These are phyloP conservation scores for Amblyornis subalaris DNA, from an alignment of 2,113 vertebrate genomes.

Conservation along the genomic window DNA sequence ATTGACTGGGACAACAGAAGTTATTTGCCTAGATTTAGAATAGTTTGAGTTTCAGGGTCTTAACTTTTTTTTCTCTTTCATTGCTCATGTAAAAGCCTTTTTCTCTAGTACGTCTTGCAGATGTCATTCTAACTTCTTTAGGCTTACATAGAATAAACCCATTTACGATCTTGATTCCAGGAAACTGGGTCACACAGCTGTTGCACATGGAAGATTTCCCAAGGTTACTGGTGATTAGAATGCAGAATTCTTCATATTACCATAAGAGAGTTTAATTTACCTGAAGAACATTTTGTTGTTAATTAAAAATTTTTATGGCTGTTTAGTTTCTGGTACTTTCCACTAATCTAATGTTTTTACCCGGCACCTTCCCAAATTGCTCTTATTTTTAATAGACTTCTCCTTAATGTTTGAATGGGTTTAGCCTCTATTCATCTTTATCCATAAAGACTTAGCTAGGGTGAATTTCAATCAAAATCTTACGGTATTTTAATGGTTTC, in stretches of 20 bases:
- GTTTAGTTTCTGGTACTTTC: not conserved
- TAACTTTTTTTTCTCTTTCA: not conserved
- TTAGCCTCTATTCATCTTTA: not conserved
- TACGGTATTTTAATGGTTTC: not conserved
- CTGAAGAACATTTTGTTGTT: conserved; percentile 5
- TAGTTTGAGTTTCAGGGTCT: not conserved
- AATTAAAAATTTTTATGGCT: not conserved
- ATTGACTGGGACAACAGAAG: not conserved
- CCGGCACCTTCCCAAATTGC: not conserved
- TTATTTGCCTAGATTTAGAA: not conserved
- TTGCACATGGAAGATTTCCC: not conserved
- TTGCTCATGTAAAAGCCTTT: not conserved
- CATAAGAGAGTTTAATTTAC: conserved; percentile 6
- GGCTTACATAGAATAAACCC: not conserved
- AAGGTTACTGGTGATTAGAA: conserved; percentile 2
- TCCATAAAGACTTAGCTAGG: not conserved
- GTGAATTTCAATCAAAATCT: not conserved
- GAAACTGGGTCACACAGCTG: not conserved
- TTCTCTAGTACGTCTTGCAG: not conserved
- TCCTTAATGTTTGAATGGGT: not conserved
- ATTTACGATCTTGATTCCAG: not conserved
- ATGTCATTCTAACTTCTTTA: not conserved
- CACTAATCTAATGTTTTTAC: conserved; percentile 1
- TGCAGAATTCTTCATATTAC: not conserved
- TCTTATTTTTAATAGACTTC: not conserved